Base-by-base conservation (phyloP, 1,140 invertebrate genomes). In the Hydropsyche tenuis region DNA sequence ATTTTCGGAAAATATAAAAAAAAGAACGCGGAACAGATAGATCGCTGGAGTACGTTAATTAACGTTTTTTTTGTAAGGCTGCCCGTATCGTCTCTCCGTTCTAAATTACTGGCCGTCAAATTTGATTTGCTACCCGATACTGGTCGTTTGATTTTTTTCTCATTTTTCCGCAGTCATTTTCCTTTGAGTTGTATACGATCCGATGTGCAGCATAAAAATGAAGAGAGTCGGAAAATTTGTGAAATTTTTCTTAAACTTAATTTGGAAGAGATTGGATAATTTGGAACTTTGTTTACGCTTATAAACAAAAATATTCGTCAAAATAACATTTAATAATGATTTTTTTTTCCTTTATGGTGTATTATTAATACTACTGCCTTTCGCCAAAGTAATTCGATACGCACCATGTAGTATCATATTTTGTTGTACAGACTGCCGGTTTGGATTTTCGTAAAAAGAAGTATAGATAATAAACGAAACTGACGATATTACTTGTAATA, bases 91-190 rank as follows among this genome's bases (percentile, higher is more conserved):
- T 23, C 20, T 53, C 18, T 14, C n/a, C 66, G 16, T 22, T 48
- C 66, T 51, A 22, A 48, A 51, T 69, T 69, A 69, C 66, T n/a
- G 18, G 23, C 60, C 60, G 60, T 63, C 60, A 63, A 63, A 63
- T 63, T 63, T 63, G 60, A 63, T 63, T 63, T 63, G 25, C 18
- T n/a, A 63, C n/a, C 25, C 60, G 60, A 63, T 63, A 63, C 23
- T 12, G 16, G 20, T n/a, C 27, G 14, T 23, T 1, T 27, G 25
- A 27, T 63, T 63, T 63, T 63, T 25, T 20, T 60, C 22, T 60
- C 11, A 27, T 23, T 23, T n/a, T 63, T 27, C 6, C 11, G 27
- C 25, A 63, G 14, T 37, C 30, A 37, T 37, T 37, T 37, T 37
- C 9, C 30, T 37, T 37, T 37, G 30, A 37, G 9, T 3, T 4